These are phyloP conservation scores for Chymomyza procnemis DNA, from an alignment of 2,888 invertebrate genomes.

Conservation along the genomic window DNA sequence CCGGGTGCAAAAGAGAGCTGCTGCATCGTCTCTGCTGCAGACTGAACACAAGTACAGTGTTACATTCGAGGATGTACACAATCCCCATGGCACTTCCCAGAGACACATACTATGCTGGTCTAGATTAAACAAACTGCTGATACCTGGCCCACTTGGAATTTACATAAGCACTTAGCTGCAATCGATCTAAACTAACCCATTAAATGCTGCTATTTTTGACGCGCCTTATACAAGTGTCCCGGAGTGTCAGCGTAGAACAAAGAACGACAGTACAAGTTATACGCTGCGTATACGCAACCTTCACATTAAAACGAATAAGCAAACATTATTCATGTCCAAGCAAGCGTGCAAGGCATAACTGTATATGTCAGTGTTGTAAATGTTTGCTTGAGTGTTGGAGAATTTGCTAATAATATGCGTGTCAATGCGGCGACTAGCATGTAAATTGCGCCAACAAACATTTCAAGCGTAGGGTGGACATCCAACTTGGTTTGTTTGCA, in stretches of 20 bases:
- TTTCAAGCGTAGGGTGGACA: not conserved
- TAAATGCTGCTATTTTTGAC: too few species aligned
- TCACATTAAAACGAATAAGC: slow-evolving; percentile 58
- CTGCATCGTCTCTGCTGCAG: too few species aligned
- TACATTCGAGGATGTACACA: too few species aligned
- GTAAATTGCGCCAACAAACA: slow-evolving; percentile 33
- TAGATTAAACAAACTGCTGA: too few species aligned
- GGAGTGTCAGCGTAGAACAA: not conserved
- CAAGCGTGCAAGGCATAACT: slow-evolving; percentile 51
- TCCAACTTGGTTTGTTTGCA: not conserved
- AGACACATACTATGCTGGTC: too few species aligned
- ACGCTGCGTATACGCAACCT: slow-evolving; percentile 64
- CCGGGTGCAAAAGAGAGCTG: too few species aligned
- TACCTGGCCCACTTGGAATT: too few species aligned
- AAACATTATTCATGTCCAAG: slow-evolving; percentile 59
- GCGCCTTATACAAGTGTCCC: too few species aligned
- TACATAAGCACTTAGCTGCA: too few species aligned
- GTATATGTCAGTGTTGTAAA: slow-evolving; percentile 13
- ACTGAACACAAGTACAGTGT: too few species aligned
- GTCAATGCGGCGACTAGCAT: slow-evolving; percentile 43
- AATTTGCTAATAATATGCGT: slow-evolving; percentile 33
- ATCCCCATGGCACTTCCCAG: too few species aligned
- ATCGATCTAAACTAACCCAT: too few species aligned
- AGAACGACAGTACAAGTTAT: not conserved
- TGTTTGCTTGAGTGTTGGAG: slow-evolving; percentile 5